phyloP scores from a whole-genome alignment of 2,888 invertebrate species.

The Prenolepis imparis region DNA sequence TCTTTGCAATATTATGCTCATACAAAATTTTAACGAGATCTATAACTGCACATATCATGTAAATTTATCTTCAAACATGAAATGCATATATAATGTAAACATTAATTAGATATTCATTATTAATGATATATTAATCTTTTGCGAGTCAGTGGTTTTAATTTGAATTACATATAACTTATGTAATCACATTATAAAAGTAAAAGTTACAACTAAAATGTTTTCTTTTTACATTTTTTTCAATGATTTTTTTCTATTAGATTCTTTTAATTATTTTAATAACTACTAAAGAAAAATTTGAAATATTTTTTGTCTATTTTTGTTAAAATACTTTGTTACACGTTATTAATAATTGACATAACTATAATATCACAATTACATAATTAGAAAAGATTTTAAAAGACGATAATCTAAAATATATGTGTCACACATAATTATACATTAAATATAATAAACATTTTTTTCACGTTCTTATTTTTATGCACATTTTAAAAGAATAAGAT shows the following conservation, averaged over 20 bases:
- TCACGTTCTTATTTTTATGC: background rate
- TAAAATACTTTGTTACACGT: background rate
- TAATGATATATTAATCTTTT: slow-evolving; percentile 11
- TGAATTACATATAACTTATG: slow-evolving; percentile 2
- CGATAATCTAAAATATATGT: no score
- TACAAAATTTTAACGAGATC: slow-evolving; percentile 9
- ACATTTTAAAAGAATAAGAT: background rate
- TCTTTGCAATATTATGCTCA: background rate
- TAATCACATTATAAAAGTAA: background rate
- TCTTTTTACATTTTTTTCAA: background rate
- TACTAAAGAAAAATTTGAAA: background rate
- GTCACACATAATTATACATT: background rate
- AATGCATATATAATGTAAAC: background rate
- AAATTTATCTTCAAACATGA: background rate
- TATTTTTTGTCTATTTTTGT: background rate
- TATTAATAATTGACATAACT: background rate
- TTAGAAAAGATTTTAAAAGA: no score
- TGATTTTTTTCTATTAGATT: background rate
- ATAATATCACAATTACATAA: background rate
- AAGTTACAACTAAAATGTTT: background rate
- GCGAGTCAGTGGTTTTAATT: slow-evolving; percentile 12
- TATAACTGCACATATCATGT: background rate
- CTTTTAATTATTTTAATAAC: background rate
- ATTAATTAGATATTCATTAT: slow-evolving; percentile 28
- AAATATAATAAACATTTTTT: background rate